A percentile compares a stretch with the other conserved stretches of the same genome.
Evolutionary conservation across 2,797 vertebrate species (phyloP).

Genomic region (Pangasius macronema): DNA sequence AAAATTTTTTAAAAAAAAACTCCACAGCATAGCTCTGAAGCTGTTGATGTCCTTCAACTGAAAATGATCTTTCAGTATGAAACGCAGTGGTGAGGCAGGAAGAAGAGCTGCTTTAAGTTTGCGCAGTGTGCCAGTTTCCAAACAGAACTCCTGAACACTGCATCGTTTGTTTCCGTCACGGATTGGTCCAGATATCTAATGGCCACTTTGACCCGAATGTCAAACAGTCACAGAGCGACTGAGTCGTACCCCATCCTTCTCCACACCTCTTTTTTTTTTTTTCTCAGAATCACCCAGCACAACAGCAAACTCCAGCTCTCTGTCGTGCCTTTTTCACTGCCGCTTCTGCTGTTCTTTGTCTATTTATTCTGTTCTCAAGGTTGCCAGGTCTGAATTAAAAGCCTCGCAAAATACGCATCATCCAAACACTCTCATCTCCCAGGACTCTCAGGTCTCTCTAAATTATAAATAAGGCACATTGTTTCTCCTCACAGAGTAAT

Average conservation of each 20-base stretch:
- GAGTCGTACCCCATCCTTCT: background rate
- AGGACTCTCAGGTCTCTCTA: background rate
- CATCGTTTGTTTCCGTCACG: background rate
- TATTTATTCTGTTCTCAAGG: background rate
- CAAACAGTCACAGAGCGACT: too few species aligned
- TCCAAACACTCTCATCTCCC: background rate
- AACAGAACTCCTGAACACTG: background rate
- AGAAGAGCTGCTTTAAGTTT: background rate
- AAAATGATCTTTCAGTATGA: background rate
- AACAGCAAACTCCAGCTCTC: background rate
- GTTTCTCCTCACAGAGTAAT: background rate
- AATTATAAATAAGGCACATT: background rate
- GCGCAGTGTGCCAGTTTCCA: background rate
- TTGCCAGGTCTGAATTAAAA: background rate
- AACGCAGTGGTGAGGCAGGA: background rate
- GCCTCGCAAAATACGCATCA: background rate
- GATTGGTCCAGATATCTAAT: background rate
- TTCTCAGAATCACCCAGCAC: too few species aligned
- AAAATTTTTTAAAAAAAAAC: too few species aligned
- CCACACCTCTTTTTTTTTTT: background rate
- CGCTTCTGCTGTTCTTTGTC: background rate
- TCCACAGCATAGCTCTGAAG: background rate
- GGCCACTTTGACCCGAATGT: background rate
- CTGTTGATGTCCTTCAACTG: background rate
- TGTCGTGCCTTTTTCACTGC: background rate